Evolutionary conservation across 1,140 invertebrate genomes (phyloP).

Genomic region (Oreohelix idahoensis): DNA sequence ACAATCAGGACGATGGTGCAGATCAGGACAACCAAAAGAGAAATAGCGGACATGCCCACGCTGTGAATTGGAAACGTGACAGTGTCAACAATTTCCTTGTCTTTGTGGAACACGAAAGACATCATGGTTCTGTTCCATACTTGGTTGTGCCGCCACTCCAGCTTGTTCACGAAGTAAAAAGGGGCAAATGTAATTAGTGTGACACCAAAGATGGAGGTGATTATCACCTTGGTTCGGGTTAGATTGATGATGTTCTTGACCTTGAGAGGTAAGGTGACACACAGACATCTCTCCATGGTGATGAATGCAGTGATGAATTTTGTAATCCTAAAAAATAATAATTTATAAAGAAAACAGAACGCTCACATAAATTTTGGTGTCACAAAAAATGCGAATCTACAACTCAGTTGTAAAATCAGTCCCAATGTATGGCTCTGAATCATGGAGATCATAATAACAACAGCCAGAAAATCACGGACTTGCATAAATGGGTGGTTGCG

Average conservation of each 20-base stretch:
- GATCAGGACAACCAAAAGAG: background rate
- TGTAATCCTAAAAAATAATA: background rate
- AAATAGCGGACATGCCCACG: background rate
- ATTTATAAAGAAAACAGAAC: too few species aligned
- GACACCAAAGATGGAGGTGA: background rate
- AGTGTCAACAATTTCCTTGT: background rate
- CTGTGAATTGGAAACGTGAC: background rate
- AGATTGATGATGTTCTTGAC: background rate
- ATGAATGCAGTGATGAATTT: background rate
- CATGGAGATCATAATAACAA: too few species aligned
- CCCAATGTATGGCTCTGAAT: too few species aligned
- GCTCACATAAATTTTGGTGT: too few species aligned
- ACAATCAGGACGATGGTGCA: background rate
- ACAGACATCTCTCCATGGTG: constrained; percentile 5
- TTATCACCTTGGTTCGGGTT: background rate
- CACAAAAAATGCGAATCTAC: too few species aligned
- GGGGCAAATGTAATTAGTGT: background rate
- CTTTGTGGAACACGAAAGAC: background rate
- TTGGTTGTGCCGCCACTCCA: background rate
- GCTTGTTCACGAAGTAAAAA: background rate
- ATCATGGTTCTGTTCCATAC: background rate
- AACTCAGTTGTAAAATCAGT: too few species aligned
- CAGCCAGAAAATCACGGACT: too few species aligned
- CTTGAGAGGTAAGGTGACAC: background rate
- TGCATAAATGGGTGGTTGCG: too few species aligned